A percentile compares a stretch with the other conserved stretches of the same genome.
Evolutionary conservation across 2,113 vertebrate genomes (phyloP).

Genomic region (Plestiodon gilberti): DNA sequence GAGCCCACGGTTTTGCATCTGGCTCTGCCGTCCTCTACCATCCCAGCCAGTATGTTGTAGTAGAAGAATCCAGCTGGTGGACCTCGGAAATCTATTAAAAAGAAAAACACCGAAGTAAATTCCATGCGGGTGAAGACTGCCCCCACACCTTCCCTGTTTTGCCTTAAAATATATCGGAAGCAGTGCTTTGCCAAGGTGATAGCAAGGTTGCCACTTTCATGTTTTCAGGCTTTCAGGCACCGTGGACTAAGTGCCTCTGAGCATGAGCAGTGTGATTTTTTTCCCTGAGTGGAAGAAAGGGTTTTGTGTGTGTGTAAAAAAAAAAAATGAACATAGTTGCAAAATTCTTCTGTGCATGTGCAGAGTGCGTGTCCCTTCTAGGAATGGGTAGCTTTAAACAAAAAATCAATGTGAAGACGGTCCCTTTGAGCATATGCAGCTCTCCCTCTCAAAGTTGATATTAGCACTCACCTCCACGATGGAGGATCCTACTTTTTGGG

Average conservation of each 20-base stretch:
- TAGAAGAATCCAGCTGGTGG: no score
- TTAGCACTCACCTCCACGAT: no score
- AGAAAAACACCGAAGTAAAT: no score
- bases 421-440: background rate
- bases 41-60: no score
- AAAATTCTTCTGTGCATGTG: background rate
- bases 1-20: no score
- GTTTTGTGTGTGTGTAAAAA: background rate
- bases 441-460: background rate
- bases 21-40: no score
- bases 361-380: background rate
- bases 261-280: background rate
- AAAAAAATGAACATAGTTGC: background rate
- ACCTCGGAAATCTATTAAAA: no score
- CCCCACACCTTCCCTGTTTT: no score
- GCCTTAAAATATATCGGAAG: background rate
- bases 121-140: no score
- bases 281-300: no score
- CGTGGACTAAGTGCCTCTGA: background rate
- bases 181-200: background rate
- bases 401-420: background rate
- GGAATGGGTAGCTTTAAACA: background rate
- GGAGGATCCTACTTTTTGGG: no score
- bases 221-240: no score
- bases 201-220: background rate